Evolutionary conservation across 2,797 vertebrate species (phyloP).

Genomic region (Kryptolebias ocellatus): DNA sequence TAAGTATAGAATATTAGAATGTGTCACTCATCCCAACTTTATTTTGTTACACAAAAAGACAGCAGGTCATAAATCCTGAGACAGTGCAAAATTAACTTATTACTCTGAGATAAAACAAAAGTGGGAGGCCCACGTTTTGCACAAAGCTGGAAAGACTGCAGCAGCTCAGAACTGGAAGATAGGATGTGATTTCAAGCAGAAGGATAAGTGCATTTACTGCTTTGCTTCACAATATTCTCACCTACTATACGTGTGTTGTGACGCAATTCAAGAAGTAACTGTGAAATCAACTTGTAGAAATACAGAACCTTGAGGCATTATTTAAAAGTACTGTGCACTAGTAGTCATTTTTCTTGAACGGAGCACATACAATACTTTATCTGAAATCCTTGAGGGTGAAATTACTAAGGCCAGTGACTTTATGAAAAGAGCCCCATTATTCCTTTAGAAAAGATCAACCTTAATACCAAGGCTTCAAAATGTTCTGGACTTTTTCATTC

Average conservation of each 20-base stretch:
- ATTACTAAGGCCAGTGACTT: conserved; percentile 1
- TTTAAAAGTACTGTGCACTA: conserved; percentile 13
- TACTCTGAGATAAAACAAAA: conserved; percentile 54
- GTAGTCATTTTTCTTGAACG: conserved; percentile 12
- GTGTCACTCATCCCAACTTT: conserved; percentile 69
- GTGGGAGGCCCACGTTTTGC: conserved; percentile 36
- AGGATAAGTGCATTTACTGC: conserved; percentile 38
- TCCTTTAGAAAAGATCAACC: conserved; percentile 22
- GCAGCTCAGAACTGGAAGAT: conserved; percentile 16
- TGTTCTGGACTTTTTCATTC: conserved; percentile 7
- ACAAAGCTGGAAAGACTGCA: conserved; percentile 40
- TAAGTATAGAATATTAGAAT: conserved; percentile 80
- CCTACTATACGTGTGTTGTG: conserved; percentile 30
- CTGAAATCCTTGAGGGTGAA: background rate
- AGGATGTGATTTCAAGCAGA: background rate
- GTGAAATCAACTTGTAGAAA: conserved; percentile 65
- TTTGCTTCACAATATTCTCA: conserved; percentile 41
- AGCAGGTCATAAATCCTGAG: conserved; percentile 68
- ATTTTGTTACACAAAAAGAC: conserved; percentile 55
- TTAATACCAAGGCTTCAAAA: conserved; percentile 5
- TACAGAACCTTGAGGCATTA: conserved; percentile 31
- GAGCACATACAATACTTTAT: conserved; percentile 11
- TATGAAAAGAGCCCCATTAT: conserved; percentile 7
- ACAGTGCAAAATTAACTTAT: conserved; percentile 60
- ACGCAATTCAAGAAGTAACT: conserved; percentile 61